Base-by-base conservation (phyloP, 2,888 invertebrate species). In the Epinotia demarniana region DNA sequence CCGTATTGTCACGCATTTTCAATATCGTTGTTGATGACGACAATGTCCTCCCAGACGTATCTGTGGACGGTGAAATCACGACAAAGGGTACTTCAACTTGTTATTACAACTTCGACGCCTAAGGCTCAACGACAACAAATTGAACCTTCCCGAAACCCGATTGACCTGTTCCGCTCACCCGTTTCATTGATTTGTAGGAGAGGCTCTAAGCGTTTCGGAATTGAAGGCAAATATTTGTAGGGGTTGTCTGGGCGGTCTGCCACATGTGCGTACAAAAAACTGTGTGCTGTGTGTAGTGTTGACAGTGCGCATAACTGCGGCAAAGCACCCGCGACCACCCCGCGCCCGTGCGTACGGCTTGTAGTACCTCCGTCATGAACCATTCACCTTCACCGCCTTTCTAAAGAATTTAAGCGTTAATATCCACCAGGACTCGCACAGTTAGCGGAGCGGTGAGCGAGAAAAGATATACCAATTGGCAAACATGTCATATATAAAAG, bases 151-250 rank as follows among this genome's bases (percentile, higher is more conserved):
- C 79, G 79, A 79, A 80, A 82, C 81, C 79, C 80, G 82, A 89
- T 88, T 86, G 86, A 87, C 86, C 85, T 81, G 87, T 88, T 87
- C 85, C 81, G 87, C 88, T 87, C 80, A 49, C 74, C 67, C 81
- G 81, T 85, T 85, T 85, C 86, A 89, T 89, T 87, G 88, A 89
- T 90, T 86, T 85, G 86, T 86, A 83, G 85, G 84, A 82, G 85
- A 87, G 86, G 87, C 85, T 90, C 88, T 91, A 91, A 92, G 89
- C 89, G 88, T 88, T 92, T 92, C 88, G 85, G 90, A 92, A 93
- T 92, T 90, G 89, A 86, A 89, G 90, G 85, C 87, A 93, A 94
- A 94, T 93, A 94, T 93, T 94, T 92, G 91, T 88, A 80, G 77
- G 86, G 88, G 84, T 86, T 87, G 90, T 87, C 85, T 87, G 90